These are phyloP conservation scores for Danaus chrysippus DNA, from an alignment of 2,888 invertebrate species.

Conservation along the genomic window DNA sequence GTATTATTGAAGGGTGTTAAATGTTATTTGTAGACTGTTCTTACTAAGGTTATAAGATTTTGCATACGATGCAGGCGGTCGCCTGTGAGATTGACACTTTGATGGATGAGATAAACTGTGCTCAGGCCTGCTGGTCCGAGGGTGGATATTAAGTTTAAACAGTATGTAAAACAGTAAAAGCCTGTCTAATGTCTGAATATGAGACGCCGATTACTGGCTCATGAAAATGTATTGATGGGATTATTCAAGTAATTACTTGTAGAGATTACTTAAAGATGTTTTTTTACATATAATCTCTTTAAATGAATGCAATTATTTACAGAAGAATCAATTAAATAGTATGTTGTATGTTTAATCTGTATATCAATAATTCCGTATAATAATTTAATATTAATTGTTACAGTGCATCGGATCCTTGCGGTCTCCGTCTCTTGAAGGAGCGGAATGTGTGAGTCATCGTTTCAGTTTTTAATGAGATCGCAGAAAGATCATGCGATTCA, in stretches of 20 bases:
- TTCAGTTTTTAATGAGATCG: slow-evolving; percentile 45
- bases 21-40: slow-evolving; percentile 23
- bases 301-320: no score
- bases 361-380: neutral
- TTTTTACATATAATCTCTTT: neutral
- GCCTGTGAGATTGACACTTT: slow-evolving; percentile 30
- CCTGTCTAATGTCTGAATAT: slow-evolving; percentile 20
- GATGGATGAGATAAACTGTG: slow-evolving; percentile 34
- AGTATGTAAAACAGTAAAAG: slow-evolving; percentile 27
- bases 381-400: slow-evolving; percentile 1
- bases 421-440: slow-evolving; percentile 13
- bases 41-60: slow-evolving; percentile 23
- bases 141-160: slow-evolving; percentile 31
- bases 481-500: slow-evolving; percentile 41
- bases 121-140: slow-evolving; percentile 28
- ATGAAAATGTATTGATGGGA: slow-evolving; percentile 20
- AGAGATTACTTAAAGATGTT: neutral
- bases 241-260: neutral
- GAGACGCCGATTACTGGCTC: slow-evolving; percentile 19
- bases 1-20: neutral
- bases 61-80: slow-evolving; percentile 24
- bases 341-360: no score
- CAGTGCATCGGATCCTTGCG: slow-evolving; percentile 9
- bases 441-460: slow-evolving; percentile 33
- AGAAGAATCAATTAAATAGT: no score